Percentiles rank a stretch among this genome's conserved stretches.
Evolutionary conservation across 2,113 vertebrate species (phyloP).

Genomic region (Limnothrissa miodon): DNA sequence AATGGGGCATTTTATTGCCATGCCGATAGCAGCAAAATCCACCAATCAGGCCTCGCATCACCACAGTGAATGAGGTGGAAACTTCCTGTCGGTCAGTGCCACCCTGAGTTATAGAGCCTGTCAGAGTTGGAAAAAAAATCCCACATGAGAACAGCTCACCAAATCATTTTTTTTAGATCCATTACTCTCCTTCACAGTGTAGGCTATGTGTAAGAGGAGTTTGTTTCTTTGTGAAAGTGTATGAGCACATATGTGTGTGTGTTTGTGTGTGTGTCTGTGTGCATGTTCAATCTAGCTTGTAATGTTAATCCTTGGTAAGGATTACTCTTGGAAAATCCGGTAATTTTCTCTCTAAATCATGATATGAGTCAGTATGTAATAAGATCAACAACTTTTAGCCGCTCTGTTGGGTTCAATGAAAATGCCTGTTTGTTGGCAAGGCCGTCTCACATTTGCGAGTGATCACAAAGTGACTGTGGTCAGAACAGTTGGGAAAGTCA

Average conservation of each 20-base stretch:
- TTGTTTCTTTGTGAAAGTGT: background rate
- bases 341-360: slow-evolving; percentile 8
- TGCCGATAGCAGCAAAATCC: slow-evolving; percentile 20
- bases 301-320: background rate
- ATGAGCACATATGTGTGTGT: too few species aligned
- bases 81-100: background rate
- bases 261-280: too few species aligned
- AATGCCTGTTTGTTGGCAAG: background rate
- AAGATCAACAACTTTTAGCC: background rate
- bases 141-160: background rate
- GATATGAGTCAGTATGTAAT: background rate
- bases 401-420: background rate
- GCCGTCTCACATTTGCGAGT: background rate
- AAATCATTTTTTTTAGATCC: background rate
- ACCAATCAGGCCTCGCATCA: background rate
- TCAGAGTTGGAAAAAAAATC: background rate
- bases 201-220: background rate
- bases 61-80: background rate
- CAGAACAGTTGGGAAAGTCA: background rate
- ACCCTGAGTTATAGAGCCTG: slow-evolving; percentile 1
- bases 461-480: background rate
- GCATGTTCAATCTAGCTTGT: background rate
- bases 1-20: slow-evolving; percentile 28
- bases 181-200: background rate
- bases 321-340: background rate